Percentiles rank a stretch among this genome's conserved stretches.
Conservation (phyloP, 1,140 invertebrate genomes). For the Oppia nitens region DNA sequence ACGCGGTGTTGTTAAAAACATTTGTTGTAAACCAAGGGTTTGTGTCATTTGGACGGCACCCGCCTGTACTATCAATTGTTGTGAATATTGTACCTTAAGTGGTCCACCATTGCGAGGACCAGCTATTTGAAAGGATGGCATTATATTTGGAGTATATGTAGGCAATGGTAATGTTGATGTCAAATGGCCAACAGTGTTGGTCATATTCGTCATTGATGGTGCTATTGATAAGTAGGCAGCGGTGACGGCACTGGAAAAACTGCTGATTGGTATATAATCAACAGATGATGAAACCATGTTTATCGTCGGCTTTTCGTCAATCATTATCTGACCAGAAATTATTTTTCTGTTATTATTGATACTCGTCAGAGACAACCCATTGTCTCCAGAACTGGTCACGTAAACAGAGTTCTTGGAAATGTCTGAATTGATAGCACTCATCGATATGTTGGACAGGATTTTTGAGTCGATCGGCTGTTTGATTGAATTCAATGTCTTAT, state of each 20-base stretch:
- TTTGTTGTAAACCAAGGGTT: neutral
- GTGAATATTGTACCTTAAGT: conserved; percentile 3
- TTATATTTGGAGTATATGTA: neutral
- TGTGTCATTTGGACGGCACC: neutral
- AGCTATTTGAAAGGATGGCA: conserved; percentile 9
- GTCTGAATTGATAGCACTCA: neutral
- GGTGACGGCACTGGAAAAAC: neutral
- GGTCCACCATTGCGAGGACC: conserved; percentile 1
- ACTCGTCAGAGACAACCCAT: neutral
- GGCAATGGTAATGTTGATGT: neutral
- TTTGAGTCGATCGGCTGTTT: neutral
- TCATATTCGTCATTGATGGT: neutral
- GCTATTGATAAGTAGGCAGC: neutral
- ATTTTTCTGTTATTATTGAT: neutral
- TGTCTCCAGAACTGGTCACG: neutral
- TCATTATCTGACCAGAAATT: neutral
- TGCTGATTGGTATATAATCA: neutral
- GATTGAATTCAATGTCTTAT: neutral
- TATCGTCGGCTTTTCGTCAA: neutral
- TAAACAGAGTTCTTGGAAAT: neutral
- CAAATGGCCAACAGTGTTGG: neutral
- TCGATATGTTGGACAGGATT: neutral
- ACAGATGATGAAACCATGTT: neutral
- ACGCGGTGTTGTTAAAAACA: neutral
- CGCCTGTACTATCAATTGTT: conserved; percentile 1